A percentile compares a stretch with the other conserved stretches of the same genome.
Evolutionary conservation across 1,140 invertebrate species (phyloP).

Genomic region (Diabrotica undecimpunctata): DNA sequence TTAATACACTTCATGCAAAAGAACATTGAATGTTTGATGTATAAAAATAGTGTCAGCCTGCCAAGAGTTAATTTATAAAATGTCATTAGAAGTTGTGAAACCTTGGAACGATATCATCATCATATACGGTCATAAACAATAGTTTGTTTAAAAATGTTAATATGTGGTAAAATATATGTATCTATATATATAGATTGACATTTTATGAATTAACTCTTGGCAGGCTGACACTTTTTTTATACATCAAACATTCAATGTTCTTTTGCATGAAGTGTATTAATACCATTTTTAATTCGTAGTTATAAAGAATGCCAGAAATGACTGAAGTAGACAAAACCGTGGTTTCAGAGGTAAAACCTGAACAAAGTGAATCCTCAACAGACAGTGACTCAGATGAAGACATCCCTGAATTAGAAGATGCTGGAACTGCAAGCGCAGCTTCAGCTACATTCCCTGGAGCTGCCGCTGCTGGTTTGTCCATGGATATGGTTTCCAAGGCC

Average conservation of each 20-base stretch:
- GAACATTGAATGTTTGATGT: too few species aligned
- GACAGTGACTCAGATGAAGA: constrained; percentile 83
- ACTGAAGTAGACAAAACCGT: constrained; percentile 76
- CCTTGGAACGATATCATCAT: too few species aligned
- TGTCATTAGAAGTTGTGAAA: too few species aligned
- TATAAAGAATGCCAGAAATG: constrained; percentile 71
- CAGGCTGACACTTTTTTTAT: constrained; percentile 23
- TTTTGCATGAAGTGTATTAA: too few species aligned
- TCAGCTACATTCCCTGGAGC: constrained; percentile 46
- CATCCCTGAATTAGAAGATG: constrained; percentile 84
- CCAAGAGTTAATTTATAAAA: too few species aligned
- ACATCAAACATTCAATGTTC: constrained; percentile 21
- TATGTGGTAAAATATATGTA: too few species aligned
- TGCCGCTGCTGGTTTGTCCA: constrained; percentile 63
- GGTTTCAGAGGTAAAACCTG: constrained; percentile 60
- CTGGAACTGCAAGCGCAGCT: constrained; percentile 48
- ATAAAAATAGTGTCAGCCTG: too few species aligned
- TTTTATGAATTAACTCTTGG: constrained; percentile 19
- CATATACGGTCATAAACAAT: too few species aligned
- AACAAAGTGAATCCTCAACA: constrained; percentile 66
- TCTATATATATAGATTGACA: too few species aligned
- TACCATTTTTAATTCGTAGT: too few species aligned
- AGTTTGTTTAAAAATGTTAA: too few species aligned
- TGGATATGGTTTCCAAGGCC: constrained; percentile 88
- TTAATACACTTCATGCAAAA: too few species aligned